Evolutionary conservation across 2,113 vertebrate species (phyloP).

Genomic region (Macrotus californicus): DNA sequence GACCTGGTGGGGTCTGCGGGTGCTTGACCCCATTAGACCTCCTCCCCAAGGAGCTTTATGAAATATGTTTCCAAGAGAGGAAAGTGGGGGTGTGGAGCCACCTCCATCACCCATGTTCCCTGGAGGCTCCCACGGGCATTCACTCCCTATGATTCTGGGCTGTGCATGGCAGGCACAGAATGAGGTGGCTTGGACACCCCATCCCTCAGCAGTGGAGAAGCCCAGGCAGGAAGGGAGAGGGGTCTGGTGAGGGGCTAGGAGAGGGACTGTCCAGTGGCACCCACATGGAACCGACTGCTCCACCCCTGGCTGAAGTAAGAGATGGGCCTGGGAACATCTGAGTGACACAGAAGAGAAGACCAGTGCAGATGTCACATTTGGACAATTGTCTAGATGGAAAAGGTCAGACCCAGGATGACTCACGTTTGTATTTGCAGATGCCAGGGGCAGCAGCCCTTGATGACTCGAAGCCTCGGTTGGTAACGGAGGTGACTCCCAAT

Average conservation of each 20-base stretch:
- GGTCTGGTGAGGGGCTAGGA: neutral
- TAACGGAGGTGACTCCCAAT: neutral
- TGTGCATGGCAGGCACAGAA: accelerated
- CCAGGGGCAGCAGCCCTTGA: neutral
- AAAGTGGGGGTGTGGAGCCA: accelerated
- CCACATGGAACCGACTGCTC: neutral
- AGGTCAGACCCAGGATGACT: neutral
- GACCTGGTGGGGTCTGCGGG: too few species aligned
- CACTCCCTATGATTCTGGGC: neutral
- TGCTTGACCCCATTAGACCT: too few species aligned
- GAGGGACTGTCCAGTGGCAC: too few species aligned
- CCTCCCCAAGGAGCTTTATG: neutral
- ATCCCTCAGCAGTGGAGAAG: neutral
- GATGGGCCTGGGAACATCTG: neutral
- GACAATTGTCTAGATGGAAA: neutral
- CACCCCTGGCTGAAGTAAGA: neutral
- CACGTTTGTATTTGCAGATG: neutral
- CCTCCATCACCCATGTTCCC: neutral
- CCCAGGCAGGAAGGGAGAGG: neutral
- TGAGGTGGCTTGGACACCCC: neutral
- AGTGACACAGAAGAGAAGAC: neutral
- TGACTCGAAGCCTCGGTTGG: neutral
- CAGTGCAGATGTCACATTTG: neutral
- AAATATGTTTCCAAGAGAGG: neutral
- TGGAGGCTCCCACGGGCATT: neutral